Percentiles rank a stretch among this genome's conserved stretches.
Conservation (phyloP, 2,888 invertebrate genomes). For the Eilema depressum region DNA sequence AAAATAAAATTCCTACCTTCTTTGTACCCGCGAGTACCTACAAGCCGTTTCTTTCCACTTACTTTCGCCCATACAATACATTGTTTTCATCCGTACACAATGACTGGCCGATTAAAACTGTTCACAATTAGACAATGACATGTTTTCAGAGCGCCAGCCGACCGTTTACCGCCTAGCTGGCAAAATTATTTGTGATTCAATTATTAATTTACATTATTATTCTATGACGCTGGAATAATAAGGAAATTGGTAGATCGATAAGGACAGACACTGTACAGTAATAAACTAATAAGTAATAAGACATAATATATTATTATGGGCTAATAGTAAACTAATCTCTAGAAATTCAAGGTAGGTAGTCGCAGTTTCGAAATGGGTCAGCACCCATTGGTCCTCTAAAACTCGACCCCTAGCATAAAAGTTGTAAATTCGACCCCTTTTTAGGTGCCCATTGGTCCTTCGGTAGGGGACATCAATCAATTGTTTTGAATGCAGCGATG, state of each 20-base stretch:
- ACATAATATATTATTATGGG: neutral
- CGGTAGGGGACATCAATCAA: too few species aligned
- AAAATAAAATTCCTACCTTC: conserved; percentile 10
- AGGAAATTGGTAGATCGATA: conserved; percentile 9
- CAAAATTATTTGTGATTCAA: conserved; percentile 13
- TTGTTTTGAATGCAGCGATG: too few species aligned
- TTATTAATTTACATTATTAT: neutral
- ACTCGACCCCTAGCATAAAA: too few species aligned
- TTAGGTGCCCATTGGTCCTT: too few species aligned
- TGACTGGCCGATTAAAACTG: conserved; percentile 18
- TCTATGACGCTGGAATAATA: neutral
- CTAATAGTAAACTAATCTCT: neutral
- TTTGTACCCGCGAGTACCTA: conserved; percentile 1
- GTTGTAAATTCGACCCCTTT: too few species aligned
- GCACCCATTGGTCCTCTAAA: too few species aligned
- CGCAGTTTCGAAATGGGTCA: too few species aligned
- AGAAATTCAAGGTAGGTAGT: too few species aligned
- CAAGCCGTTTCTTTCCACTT: conserved; percentile 14
- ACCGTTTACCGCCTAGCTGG: neutral
- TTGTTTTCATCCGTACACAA: conserved; percentile 20
- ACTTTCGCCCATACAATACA: conserved; percentile 14
- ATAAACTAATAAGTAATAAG: neutral
- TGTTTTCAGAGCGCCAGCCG: conserved; percentile 11
- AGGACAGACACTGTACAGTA: neutral
- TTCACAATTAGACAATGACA: conserved; percentile 16